These are phyloP conservation scores for Chaetoderma sp. DNA, from an alignment of 2,888 invertebrate species.

Conservation along the genomic window DNA sequence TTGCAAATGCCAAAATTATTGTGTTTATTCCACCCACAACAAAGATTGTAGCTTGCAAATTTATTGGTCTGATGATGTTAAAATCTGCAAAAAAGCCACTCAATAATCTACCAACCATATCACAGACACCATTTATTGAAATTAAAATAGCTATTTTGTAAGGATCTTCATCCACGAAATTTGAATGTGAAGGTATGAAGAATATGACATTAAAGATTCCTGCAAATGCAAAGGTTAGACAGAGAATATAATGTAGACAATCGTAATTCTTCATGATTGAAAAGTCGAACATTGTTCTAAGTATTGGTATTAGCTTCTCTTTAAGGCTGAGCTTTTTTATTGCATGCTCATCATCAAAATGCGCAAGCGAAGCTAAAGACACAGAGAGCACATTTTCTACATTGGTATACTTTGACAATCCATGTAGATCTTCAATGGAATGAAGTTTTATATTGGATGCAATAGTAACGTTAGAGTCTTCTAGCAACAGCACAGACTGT, in stretches of 20 bases:
- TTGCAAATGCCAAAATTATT: not conserved
- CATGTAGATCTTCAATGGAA: not conserved
- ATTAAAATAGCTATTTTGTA: constrained; percentile 14
- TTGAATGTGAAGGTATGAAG: constrained; percentile 8
- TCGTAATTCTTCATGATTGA: not conserved
- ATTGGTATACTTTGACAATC: not conserved
- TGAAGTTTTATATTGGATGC: too few relatives aligned
- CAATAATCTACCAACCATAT: constrained; percentile 14
- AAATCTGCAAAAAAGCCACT: constrained; percentile 26
- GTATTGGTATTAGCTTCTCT: not conserved
- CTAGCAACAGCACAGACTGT: too few relatives aligned
- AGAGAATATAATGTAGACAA: not conserved
- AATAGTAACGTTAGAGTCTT: too few relatives aligned
- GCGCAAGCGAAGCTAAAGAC: not conserved
- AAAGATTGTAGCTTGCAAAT: constrained; percentile 8
- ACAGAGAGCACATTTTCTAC: not conserved
- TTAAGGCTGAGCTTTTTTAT: not conserved
- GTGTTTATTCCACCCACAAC: not conserved
- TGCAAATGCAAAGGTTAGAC: not conserved
- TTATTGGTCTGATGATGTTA: constrained; percentile 11
- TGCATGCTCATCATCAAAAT: not conserved
- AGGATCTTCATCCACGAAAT: not conserved
- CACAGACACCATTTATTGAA: constrained; percentile 17
- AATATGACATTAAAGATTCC: constrained; percentile 15
- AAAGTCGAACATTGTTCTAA: not conserved